Conservation (phyloP, 2,888 invertebrate species). For the Volucella zonaria region DNA sequence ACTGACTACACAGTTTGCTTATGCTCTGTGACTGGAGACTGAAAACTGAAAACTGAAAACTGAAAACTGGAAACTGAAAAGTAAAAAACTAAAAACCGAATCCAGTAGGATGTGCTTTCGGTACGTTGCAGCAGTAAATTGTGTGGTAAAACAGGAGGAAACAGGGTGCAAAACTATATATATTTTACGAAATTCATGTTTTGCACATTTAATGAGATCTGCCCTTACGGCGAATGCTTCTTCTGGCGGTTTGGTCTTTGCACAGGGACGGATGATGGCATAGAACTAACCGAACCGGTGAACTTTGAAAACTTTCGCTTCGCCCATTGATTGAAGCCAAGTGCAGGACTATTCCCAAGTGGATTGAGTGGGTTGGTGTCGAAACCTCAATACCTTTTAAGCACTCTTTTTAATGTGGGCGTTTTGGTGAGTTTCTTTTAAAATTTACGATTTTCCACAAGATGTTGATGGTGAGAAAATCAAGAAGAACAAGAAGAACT, state of each 20-base stretch:
- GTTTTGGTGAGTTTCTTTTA: conserved; percentile 38
- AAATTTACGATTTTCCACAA: conserved; percentile 41
- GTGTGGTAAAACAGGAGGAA: neutral
- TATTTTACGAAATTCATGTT: conserved; percentile 67
- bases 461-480: neutral
- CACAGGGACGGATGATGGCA: neutral
- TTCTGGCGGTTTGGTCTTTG: conserved; percentile 22
- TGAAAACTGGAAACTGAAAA: neutral
- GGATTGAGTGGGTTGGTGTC: conserved; percentile 52
- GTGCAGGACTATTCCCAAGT: neutral
- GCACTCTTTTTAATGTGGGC: conserved; percentile 42
- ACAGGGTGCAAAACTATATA: conserved; percentile 16
- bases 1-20: conserved; percentile 54
- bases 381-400: conserved; percentile 61
- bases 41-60: neutral
- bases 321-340: conserved; percentile 62
- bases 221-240: conserved; percentile 38
- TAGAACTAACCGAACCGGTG: conserved; percentile 22
- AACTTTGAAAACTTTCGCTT: conserved; percentile 65
- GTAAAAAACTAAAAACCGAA: conserved; percentile 19
- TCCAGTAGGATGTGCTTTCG: too few species aligned
- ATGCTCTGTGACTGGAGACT: conserved; percentile 43
- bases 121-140: too few species aligned
- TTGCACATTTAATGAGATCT: conserved; percentile 72
- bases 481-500: neutral